These are phyloP conservation scores for Schizothorax lantsangensis DNA, from an alignment of 2,797 vertebrate genomes.

Conservation along the genomic window DNA sequence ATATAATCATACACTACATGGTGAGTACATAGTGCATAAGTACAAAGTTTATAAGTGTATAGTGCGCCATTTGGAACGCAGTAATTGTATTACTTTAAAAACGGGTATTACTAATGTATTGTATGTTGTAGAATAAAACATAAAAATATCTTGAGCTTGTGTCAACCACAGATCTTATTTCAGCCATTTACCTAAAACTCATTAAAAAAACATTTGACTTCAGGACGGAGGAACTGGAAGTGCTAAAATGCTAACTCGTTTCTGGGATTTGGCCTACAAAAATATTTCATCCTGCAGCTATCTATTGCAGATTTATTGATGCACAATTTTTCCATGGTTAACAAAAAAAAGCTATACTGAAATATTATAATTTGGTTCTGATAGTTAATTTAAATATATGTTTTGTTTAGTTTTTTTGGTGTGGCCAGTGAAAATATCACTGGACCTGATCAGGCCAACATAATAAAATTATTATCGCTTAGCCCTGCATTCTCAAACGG, in stretches of 20 bases:
- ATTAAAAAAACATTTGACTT: background rate
- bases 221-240: background rate
- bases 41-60: too few species aligned
- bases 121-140: background rate
- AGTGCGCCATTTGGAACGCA: too few species aligned
- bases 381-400: background rate
- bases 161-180: background rate
- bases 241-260: background rate
- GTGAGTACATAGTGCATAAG: too few species aligned
- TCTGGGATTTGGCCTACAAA: background rate
- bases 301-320: background rate
- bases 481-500: background rate
- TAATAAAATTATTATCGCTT: background rate
- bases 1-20: too few species aligned
- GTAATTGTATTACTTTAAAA: too few species aligned
- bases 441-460: background rate
- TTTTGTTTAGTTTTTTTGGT: background rate
- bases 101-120: too few species aligned
- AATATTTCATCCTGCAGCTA: background rate
- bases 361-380: constrained; percentile 7
- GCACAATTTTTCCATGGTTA: background rate
- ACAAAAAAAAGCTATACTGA: background rate
- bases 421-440: background rate
- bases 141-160: background rate
- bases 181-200: background rate